Evolutionary conservation across 2,113 vertebrate genomes (phyloP).

Genomic region (Chloebia gouldiae): DNA sequence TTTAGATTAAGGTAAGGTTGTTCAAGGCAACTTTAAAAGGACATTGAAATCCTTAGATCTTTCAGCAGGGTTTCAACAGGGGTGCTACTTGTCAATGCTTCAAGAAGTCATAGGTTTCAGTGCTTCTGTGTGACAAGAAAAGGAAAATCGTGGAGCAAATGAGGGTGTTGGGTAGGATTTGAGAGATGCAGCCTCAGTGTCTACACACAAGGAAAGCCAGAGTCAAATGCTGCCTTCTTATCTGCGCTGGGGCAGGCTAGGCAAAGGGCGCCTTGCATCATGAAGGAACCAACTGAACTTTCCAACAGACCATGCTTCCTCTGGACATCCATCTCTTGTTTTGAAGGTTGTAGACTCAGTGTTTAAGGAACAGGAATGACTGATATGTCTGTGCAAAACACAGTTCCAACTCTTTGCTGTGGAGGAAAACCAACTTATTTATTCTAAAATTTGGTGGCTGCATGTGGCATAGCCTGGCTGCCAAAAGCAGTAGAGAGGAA

Average conservation of each 20-base stretch:
- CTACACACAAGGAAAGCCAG: not conserved
- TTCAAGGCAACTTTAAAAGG: not conserved
- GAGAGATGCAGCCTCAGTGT: not conserved
- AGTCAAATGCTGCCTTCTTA: not conserved
- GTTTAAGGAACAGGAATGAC: not conserved
- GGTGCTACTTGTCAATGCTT: not conserved
- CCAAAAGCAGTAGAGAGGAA: not conserved
- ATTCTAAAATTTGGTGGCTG: not conserved
- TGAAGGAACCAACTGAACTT: not conserved
- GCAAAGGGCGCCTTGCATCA: not conserved
- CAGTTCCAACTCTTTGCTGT: not conserved
- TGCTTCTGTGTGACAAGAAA: not conserved
- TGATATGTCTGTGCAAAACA: not conserved
- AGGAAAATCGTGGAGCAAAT: not conserved
- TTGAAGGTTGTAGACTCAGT: not conserved
- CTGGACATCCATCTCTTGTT: not conserved
- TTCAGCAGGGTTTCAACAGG: not conserved
- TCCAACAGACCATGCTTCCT: not conserved
- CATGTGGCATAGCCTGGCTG: not conserved
- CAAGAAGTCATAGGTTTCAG: not conserved
- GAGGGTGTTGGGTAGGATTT: not conserved
- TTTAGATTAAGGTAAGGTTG: not conserved
- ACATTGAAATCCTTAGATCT: not conserved
- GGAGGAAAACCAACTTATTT: not conserved
- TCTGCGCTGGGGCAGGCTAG: not conserved